phyloP scores from a whole-genome alignment of 2,797 vertebrate species.

The Lerista edwardsae region DNA sequence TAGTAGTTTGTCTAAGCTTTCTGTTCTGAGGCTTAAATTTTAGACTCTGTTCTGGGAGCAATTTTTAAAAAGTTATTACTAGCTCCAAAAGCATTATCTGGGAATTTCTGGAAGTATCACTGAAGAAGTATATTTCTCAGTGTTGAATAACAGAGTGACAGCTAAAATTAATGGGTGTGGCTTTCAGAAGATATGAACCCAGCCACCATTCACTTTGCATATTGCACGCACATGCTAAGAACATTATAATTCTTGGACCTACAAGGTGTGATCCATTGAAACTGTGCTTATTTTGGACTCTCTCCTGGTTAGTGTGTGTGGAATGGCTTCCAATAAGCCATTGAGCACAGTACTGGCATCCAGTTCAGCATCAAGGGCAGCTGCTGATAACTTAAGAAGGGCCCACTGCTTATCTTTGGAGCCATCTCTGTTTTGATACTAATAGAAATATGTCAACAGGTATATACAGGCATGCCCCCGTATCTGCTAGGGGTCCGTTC shows the following conservation, averaged over 20 bases:
- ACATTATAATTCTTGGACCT: background rate
- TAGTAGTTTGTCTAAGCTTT: conserved; percentile 22
- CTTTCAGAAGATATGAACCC: background rate
- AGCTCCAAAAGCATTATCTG: background rate
- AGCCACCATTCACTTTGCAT: background rate
- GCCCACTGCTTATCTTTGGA: background rate
- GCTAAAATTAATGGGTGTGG: background rate
- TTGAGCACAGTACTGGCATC: background rate
- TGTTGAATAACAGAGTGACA: conserved; percentile 5
- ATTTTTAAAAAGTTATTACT: background rate
- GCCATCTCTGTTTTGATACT: background rate
- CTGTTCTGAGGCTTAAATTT: background rate
- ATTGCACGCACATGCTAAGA: background rate
- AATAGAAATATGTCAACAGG: background rate
- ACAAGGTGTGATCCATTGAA: background rate
- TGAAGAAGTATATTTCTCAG: background rate
- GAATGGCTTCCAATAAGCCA: background rate
- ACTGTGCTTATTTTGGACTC: background rate
- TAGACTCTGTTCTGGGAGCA: conserved; percentile 2
- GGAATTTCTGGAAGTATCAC: background rate
- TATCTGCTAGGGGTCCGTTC: too few species aligned
- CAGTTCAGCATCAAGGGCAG: background rate
- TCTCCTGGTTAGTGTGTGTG: background rate
- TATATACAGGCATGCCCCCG: too few species aligned
- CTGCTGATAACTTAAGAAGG: too few species aligned